These are phyloP conservation scores for Dreissena polymorpha DNA, from an alignment of 1,140 invertebrate species.

Conservation along the genomic window DNA sequence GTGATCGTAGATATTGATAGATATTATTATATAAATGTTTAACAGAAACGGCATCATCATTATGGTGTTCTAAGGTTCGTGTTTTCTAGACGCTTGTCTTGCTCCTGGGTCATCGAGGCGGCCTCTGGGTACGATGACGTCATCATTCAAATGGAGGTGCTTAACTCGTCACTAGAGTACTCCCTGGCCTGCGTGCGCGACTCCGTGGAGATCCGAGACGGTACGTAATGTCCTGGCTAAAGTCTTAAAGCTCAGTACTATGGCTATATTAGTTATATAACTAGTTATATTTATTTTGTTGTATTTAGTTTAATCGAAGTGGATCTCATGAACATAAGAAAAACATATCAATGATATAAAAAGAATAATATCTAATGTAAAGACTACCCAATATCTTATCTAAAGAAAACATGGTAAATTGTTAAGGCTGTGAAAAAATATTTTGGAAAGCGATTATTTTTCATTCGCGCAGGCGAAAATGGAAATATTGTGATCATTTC, in stretches of 20 bases:
- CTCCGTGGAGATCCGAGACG: slow-evolving; percentile 23
- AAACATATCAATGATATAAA: no score
- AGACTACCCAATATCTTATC: no score
- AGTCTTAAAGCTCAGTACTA: neutral
- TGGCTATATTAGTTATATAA: no score
- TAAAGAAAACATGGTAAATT: no score
- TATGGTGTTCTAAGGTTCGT: neutral
- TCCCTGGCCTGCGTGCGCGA: slow-evolving; percentile 40
- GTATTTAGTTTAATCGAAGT: no score
- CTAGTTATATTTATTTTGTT: no score
- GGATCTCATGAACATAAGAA: no score
- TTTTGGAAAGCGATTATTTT: no score
- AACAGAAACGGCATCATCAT: neutral
- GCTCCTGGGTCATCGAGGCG: slow-evolving; percentile 39
- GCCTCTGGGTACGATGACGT: slow-evolving; percentile 19
- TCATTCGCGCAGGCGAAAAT: no score
- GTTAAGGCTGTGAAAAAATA: no score
- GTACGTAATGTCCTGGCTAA: neutral
- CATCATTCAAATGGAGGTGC: slow-evolving; percentile 30
- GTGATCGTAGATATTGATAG: neutral
- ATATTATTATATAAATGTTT: neutral
- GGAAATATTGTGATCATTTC: no score
- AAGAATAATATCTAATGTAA: no score
- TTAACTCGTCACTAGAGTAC: slow-evolving; percentile 35
- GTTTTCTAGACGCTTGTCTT: slow-evolving; percentile 34